Conservation (phyloP, 2,888 invertebrate species). For the Tetranychus piercei region DNA sequence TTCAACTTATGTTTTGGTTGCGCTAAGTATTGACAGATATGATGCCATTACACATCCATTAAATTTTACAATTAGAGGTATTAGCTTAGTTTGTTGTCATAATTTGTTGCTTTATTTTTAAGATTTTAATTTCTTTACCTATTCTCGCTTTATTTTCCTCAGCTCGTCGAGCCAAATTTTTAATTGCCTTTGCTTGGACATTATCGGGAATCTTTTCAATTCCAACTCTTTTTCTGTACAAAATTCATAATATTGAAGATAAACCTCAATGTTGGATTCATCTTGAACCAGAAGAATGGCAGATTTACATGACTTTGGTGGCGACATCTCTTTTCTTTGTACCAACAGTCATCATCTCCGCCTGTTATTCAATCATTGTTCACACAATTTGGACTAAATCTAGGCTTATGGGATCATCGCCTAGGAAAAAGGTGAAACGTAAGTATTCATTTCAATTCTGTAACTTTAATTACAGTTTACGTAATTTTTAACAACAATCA, state of each 20-base stretch:
- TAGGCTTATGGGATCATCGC: not conserved
- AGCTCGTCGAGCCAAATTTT: constrained; percentile 65
- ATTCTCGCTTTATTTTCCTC: constrained; percentile 23
- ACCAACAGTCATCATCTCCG: constrained; percentile 67
- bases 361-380: constrained; percentile 75
- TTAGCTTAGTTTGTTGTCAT: constrained; percentile 34
- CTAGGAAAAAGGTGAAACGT: not conserved
- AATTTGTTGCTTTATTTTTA: not conserved
- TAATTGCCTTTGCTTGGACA: constrained; percentile 62
- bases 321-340: constrained; percentile 61
- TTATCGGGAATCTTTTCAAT: constrained; percentile 61
- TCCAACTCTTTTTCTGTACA: constrained; percentile 54
- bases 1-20: constrained; percentile 76
- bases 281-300: constrained; percentile 55
- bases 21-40: constrained; percentile 74
- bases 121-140: not conserved
- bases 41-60: constrained; percentile 84
- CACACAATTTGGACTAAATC: constrained; percentile 71
- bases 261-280: constrained; percentile 75
- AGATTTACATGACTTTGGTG: constrained; percentile 67
- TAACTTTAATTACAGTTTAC: too few species aligned
- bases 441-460: not conserved
- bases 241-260: constrained; percentile 56
- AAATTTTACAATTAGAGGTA: constrained; percentile 88
- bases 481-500: not conserved